Evolutionary conservation across 2,113 vertebrate genomes (phyloP).

Genomic region (Dolichotis patagonum): DNA sequence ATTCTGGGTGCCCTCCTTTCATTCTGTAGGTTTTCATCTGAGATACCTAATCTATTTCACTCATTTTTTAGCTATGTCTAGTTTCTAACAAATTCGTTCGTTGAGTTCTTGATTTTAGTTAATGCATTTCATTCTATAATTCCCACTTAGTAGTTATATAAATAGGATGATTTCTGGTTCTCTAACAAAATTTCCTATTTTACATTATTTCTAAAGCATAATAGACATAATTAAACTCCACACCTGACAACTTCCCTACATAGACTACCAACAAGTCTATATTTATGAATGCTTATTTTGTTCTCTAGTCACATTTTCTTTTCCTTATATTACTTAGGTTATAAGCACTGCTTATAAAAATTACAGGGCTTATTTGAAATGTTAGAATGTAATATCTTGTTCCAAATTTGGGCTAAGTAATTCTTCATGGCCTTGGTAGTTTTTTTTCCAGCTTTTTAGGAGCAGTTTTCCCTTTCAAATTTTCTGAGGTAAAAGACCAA

Average conservation of each 20-base stretch:
- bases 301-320: not conserved
- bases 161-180: not conserved
- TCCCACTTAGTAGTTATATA: not conserved
- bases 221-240: not conserved
- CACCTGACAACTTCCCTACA: not conserved
- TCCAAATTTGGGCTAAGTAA: not conserved
- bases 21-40: not conserved
- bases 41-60: not conserved
- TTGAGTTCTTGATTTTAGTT: not conserved
- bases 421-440: not conserved
- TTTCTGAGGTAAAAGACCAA: not conserved
- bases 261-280: not conserved
- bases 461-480: not conserved
- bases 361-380: not conserved
- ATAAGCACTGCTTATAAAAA: not conserved
- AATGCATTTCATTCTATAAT: not conserved
- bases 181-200: slow-evolving; percentile 36
- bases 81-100: not conserved
- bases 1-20: not conserved
- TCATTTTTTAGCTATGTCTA: not conserved
- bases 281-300: not conserved
- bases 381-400: not conserved
- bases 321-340: not conserved
- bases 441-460: not conserved
- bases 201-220: not conserved